phyloP scores from a whole-genome alignment of 2,113 vertebrate species.

The Tautogolabrus adspersus region DNA sequence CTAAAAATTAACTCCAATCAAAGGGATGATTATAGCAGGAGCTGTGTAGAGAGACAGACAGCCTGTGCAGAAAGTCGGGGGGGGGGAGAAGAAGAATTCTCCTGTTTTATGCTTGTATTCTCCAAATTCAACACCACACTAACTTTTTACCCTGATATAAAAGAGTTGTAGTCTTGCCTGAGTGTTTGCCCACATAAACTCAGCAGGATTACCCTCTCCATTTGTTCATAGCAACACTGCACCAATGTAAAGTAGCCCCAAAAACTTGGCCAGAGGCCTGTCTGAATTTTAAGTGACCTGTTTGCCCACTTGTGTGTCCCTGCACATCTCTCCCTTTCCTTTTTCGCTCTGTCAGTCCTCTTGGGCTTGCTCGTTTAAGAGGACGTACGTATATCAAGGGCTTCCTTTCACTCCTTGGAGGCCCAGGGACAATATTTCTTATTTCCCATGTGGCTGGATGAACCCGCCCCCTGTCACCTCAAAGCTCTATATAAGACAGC shows the following conservation, averaged over 20 bases:
- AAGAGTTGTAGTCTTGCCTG: conserved; percentile 53
- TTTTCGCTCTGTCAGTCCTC: conserved; percentile 22
- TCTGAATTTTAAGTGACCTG: conserved; percentile 83
- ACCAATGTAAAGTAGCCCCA: conserved; percentile 84
- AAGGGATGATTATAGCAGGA: conserved; percentile 26
- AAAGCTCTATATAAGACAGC: conserved; percentile 67
- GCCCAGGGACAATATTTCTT: conserved; percentile 69
- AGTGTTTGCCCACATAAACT: conserved; percentile 75
- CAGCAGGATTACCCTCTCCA: conserved; percentile 65
- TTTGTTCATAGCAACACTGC: conserved; percentile 79
- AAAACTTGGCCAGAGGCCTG: conserved; percentile 77
- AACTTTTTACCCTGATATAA: conserved; percentile 38
- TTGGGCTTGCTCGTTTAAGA: conserved; percentile 40
- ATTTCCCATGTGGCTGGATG: conserved; percentile 49
- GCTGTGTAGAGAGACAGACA: conserved; percentile 25
- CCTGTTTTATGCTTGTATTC: conserved; percentile 8
- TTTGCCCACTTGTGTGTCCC: conserved; percentile 66
- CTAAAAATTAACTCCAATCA: conserved; percentile 71
- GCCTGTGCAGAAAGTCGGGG: not conserved
- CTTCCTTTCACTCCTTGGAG: conserved; percentile 59
- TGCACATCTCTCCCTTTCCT: conserved; percentile 53
- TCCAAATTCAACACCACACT: conserved; percentile 30
- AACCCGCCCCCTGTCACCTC: conserved; percentile 70
- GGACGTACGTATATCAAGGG: conserved; percentile 63
- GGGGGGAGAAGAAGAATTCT: conserved; percentile 16